Evolutionary conservation across 2,797 vertebrate species (phyloP).

Genomic region (Antrozous pallidus): DNA sequence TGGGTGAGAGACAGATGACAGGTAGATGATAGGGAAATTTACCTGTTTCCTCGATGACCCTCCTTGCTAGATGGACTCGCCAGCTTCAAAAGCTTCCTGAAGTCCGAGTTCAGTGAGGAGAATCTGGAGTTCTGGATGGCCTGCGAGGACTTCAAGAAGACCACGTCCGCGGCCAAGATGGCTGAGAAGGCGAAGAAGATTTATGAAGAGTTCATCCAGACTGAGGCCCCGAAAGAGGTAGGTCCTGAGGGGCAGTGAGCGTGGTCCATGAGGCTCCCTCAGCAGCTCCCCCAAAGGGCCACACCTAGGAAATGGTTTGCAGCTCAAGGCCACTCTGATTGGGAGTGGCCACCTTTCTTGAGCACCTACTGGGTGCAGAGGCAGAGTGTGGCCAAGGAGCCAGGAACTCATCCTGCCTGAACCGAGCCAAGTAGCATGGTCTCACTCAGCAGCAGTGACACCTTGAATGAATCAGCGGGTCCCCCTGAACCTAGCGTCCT

Average conservation of each 20-base stretch:
- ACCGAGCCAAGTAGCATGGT: rapidly evolving
- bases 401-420: not conserved
- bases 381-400: no score
- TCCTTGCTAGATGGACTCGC: slow-evolving; percentile 87
- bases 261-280: rapidly evolving
- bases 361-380: not conserved
- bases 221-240: slow-evolving; percentile 95
- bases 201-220: slow-evolving; percentile 95
- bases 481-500: not conserved
- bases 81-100: slow-evolving; percentile 93
- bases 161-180: slow-evolving; percentile 89
- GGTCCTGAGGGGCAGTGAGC: slow-evolving; percentile 37
- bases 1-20: not conserved
- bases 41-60: not conserved
- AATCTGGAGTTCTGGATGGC: slow-evolving; percentile 96
- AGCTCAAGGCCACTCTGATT: not conserved
- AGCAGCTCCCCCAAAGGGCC: not conserved
- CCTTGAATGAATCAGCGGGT: not conserved
- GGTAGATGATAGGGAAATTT: not conserved
- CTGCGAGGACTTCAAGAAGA: slow-evolving; percentile 96
- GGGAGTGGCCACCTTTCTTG: not conserved
- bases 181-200: slow-evolving; percentile 92
- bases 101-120: slow-evolving; percentile 97
- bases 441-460: not conserved
- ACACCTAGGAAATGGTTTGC: not conserved